Percentiles rank a stretch among this genome's conserved stretches.
Evolutionary conservation across 2,113 vertebrate genomes (phyloP).

Genomic region (Entelurus aequoreus): DNA sequence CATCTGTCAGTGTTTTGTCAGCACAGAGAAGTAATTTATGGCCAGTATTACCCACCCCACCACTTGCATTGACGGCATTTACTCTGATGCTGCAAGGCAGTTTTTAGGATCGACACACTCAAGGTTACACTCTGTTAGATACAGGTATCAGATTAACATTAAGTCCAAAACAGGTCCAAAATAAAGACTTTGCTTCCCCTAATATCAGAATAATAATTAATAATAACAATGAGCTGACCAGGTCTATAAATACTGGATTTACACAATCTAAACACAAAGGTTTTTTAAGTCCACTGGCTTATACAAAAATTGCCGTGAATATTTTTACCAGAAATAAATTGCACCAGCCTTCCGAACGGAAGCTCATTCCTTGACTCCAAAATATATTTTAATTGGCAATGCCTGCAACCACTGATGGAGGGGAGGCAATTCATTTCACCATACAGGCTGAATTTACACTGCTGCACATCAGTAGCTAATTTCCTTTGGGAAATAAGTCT

Average conservation of each 20-base stretch:
- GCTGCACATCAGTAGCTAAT: constrained; percentile 53
- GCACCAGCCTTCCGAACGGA: constrained; percentile 29
- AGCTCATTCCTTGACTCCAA: constrained; percentile 49
- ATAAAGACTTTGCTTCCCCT: too few species aligned
- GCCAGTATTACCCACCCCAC: constrained; percentile 9
- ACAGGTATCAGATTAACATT: constrained; percentile 11
- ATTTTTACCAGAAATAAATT: constrained; percentile 38
- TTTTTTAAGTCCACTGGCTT: constrained; percentile 22
- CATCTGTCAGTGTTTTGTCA: not conserved
- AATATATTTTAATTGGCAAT: constrained; percentile 59
- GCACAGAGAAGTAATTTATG: constrained; percentile 11
- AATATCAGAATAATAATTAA: too few species aligned
- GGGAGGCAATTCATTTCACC: constrained; percentile 58
- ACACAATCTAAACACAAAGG: constrained; percentile 28
- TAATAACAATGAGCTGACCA: not conserved
- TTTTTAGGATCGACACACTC: constrained; percentile 20
- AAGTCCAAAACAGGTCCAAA: too few species aligned
- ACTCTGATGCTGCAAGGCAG: not conserved
- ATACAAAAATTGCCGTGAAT: too few species aligned
- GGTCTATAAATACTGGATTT: not conserved
- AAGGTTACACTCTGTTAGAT: constrained; percentile 9
- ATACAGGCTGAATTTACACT: constrained; percentile 52
- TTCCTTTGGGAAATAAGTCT: constrained; percentile 70
- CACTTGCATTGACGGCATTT: not conserved
- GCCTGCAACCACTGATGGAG: constrained; percentile 53